phyloP scores from a whole-genome alignment of 2,113 vertebrate species.

The Toxostoma redivivum region DNA sequence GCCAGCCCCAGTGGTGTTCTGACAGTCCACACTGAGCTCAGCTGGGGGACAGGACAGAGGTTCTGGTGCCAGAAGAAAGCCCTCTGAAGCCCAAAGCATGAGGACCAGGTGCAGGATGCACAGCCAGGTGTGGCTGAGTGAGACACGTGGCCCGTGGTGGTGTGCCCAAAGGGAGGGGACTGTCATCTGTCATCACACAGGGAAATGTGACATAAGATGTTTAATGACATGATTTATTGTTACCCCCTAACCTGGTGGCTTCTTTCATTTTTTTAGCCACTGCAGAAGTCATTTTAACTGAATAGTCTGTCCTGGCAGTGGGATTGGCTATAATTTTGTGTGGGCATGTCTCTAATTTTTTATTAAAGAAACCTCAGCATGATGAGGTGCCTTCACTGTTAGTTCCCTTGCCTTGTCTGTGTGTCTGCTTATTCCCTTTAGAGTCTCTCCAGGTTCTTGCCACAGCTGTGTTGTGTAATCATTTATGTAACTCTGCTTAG shows the following conservation, averaged over 20 bases:
- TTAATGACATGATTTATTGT: fast-evolving
- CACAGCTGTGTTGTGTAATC: background rate
- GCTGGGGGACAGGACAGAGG: background rate
- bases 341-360: background rate
- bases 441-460: background rate
- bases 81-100: background rate
- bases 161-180: background rate
- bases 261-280: background rate
- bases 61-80: background rate
- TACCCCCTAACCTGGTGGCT: background rate
- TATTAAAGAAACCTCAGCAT: background rate
- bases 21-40: background rate
- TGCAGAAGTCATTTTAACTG: background rate
- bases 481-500: background rate
- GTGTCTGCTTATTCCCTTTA: background rate
- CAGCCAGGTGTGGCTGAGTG: background rate
- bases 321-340: background rate
- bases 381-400: background rate
- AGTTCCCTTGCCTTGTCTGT: background rate
- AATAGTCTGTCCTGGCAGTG: background rate
- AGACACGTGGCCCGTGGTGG: fast-evolving
- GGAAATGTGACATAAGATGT: fast-evolving
- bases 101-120: background rate
- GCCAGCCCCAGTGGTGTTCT: background rate
- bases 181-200: background rate